Base-by-base conservation (phyloP, 1,140 invertebrate species). In the Diachasmimorpha longicaudata region DNA sequence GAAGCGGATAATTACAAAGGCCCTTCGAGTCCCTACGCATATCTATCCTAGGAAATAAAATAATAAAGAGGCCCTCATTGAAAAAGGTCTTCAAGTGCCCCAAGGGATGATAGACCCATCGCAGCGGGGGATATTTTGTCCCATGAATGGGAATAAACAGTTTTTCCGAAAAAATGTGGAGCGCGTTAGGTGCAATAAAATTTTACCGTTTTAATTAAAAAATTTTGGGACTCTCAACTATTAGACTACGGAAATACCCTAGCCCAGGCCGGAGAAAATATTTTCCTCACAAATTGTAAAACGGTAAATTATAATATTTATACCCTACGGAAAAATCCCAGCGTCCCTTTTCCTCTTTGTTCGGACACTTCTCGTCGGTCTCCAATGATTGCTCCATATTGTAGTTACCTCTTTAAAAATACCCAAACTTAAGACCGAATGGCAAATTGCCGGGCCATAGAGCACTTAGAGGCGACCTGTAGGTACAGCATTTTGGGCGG, bases 371-470 rank as follows among this genome's bases (percentile, higher is more conserved):
- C 10, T 3, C 4, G 10, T 58, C 16, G n/a, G 48, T 10, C 9
- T 13, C 58, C 58, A 63, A 63, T 25, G 58, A 25, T 63, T 25
- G 58, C 58, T 52, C 48, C 48, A 52, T n/a, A 52, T 52, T 52
- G 58, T 63, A 31, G 23, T 31, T 63, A 63, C 58, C 58, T 63
- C 58, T 63, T 63, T 63, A 63, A 25, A 63, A 63, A 63, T 63
- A 63, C 48, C 48, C 14, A 52, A 52, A 52, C 9, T 46, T 58
- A 58, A 58, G 23, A 6, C 21, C 14, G 4, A 63, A 63, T 23
- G 23, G 16, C 58, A 63, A 58, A 58, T 63, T 63, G 6, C 58
- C 58, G 23, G 14, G 23, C 23, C 19, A 63, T 63, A 63, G 21
- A 31, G 31, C 58, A 63, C 25, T 63, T 63, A 63, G 23, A 63